Conservation (phyloP, 2,888 invertebrate genomes). For the Mythimna pallens region DNA sequence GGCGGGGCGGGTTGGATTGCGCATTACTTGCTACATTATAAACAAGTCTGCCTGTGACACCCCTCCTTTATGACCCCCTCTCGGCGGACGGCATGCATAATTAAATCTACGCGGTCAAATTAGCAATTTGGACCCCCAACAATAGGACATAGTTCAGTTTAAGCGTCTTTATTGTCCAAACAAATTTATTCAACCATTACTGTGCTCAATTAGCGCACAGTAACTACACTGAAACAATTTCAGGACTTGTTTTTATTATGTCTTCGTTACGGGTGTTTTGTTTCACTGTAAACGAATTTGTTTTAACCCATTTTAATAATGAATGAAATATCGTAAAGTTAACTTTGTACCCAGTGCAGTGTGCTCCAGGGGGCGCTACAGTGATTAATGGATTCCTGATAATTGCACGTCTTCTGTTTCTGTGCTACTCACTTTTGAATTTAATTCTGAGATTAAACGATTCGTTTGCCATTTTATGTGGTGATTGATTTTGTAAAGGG, state of each 20-base stretch:
- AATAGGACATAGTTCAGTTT: slow-evolving; percentile 88
- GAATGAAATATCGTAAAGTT: slow-evolving; percentile 65
- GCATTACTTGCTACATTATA: slow-evolving; percentile 89
- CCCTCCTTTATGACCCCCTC: slow-evolving; percentile 86
- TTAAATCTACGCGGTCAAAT: slow-evolving; percentile 90
- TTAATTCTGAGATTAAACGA: neutral
- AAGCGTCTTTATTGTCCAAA: slow-evolving; percentile 87
- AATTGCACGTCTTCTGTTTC: slow-evolving; percentile 24
- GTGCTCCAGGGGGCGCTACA: slow-evolving; percentile 30
- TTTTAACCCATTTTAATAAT: slow-evolving; percentile 70
- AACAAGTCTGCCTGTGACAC: slow-evolving; percentile 88
- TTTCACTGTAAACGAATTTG: slow-evolving; percentile 63
- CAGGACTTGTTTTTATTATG: slow-evolving; percentile 75
- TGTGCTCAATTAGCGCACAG: slow-evolving; percentile 81
- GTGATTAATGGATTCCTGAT: slow-evolving; percentile 64
- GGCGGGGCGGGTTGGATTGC: slow-evolving; percentile 83
- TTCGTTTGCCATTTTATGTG: neutral
- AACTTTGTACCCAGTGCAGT: slow-evolving; percentile 57
- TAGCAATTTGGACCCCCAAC: slow-evolving; percentile 87
- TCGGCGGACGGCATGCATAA: slow-evolving; percentile 88
- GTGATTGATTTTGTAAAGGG: slow-evolving; percentile 1
- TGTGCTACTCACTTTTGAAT: slow-evolving; percentile 26
- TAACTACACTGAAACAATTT: slow-evolving; percentile 73
- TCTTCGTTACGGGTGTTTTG: slow-evolving; percentile 71
- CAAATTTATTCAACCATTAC: slow-evolving; percentile 87